Conservation (phyloP, 2,797 vertebrate genomes). For the Salmo trutta region DNA sequence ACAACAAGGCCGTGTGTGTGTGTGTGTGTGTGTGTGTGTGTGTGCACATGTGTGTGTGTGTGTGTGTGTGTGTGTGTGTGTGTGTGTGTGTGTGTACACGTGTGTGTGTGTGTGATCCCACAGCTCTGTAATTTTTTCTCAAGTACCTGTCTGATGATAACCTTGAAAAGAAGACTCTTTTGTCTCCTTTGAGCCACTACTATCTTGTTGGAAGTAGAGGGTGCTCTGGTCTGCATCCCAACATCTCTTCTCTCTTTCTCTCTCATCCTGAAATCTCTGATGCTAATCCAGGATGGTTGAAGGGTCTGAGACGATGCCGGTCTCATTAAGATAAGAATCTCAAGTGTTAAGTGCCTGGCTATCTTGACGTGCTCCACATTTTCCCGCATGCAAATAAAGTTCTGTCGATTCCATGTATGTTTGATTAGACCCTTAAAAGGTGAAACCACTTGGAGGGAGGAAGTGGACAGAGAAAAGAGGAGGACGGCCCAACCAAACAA, state of each 20-base stretch:
- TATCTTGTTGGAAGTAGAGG: neutral
- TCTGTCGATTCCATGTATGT: slow-evolving; percentile 16
- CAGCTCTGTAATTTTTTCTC: slow-evolving; percentile 38
- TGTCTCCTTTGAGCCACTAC: slow-evolving; percentile 9
- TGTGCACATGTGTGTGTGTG: no score
- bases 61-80: neutral
- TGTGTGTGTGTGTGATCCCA: neutral
- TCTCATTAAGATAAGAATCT: slow-evolving; percentile 28
- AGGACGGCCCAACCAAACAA: neutral
- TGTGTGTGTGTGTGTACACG: neutral
- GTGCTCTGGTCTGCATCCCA: neutral
- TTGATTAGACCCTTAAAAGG: slow-evolving; percentile 39
- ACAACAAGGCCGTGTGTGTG: slow-evolving; percentile 31
- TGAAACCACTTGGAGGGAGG: slow-evolving; percentile 11
- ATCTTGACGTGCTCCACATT: slow-evolving; percentile 10
- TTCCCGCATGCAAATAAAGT: slow-evolving; percentile 44
- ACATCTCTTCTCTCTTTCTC: neutral
- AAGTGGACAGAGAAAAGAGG: slow-evolving; percentile 13
- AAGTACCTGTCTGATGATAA: slow-evolving; percentile 46
- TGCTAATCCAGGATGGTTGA: slow-evolving; percentile 29
- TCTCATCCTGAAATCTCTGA: slow-evolving; percentile 10
- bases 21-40: neutral
- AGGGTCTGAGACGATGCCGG: slow-evolving; percentile 25
- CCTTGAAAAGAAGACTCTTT: slow-evolving; percentile 53
- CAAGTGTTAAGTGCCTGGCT: neutral